These are phyloP conservation scores for Conus betulinus DNA, from an alignment of 1,140 invertebrate species.

Conservation along the genomic window DNA sequence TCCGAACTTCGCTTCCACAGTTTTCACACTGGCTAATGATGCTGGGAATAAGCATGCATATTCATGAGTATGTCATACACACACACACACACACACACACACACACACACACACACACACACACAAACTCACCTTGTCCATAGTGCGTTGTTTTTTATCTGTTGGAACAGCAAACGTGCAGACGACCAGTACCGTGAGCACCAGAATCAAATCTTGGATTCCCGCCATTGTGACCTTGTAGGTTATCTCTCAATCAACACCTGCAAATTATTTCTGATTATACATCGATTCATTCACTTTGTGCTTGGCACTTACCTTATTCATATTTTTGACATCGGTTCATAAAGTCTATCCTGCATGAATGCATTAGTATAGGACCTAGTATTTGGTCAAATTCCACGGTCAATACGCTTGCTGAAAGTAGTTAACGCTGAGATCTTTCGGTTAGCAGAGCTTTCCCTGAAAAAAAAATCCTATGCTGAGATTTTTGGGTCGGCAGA, in stretches of 20 bases:
- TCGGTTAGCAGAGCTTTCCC: no score
- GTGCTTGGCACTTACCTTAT: no score
- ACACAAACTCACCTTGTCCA: slow-evolving; percentile 24
- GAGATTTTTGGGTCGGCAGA: no score
- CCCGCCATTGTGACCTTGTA: background rate
- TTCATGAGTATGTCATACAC: background rate
- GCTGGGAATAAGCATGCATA: background rate
- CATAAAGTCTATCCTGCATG: no score
- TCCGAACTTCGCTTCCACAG: background rate
- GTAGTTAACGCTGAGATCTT: no score
- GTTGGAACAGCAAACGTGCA: slow-evolving; percentile 12
- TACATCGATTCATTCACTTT: background rate
- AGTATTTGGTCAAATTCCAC: no score
- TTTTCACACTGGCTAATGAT: no score
- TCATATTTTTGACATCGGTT: no score
- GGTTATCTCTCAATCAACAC: background rate
- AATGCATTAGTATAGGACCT: no score
- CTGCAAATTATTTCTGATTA: background rate
- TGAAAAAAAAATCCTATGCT: no score
- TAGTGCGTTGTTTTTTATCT: slow-evolving; percentile 24
- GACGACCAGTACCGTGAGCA: background rate
- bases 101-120: background rate
- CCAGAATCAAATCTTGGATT: background rate
- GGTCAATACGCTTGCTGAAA: no score
- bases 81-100: background rate